Percentiles rank a stretch among this genome's conserved stretches.
Evolutionary conservation across 2,113 vertebrate genomes (phyloP).

Genomic region (Odontesthes bonariensis): DNA sequence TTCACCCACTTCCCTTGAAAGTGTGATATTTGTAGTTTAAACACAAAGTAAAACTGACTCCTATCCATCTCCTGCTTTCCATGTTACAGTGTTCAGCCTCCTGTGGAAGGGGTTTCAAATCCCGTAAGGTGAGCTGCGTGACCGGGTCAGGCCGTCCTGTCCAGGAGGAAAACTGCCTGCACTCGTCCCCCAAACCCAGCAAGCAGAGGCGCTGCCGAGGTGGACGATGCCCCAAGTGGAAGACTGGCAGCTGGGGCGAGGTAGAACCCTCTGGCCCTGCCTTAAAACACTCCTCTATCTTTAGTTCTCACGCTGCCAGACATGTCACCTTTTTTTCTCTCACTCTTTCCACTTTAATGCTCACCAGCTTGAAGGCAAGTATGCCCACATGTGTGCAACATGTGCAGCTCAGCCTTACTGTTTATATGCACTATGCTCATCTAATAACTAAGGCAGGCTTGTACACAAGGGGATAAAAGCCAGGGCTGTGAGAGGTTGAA

Average conservation of each 20-base stretch:
- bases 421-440: slow-evolving; percentile 37
- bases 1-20: neutral
- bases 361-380: slow-evolving; percentile 44
- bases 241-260: slow-evolving; percentile 92
- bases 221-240: slow-evolving; percentile 93
- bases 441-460: slow-evolving; percentile 44
- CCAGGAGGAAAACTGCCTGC: slow-evolving; percentile 89
- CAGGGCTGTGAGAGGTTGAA: slow-evolving; percentile 16
- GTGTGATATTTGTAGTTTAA: neutral
- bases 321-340: slow-evolving; percentile 13
- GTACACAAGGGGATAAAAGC: slow-evolving; percentile 27
- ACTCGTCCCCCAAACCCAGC: slow-evolving; percentile 86
- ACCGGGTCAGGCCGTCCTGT: slow-evolving; percentile 87
- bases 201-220: slow-evolving; percentile 91
- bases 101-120: slow-evolving; percentile 92
- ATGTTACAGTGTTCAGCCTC: slow-evolving; percentile 92
- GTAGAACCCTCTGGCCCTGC: slow-evolving; percentile 77
- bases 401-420: slow-evolving; percentile 33
- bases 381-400: slow-evolving; percentile 50
- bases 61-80: slow-evolving; percentile 16
- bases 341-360: slow-evolving; percentile 32
- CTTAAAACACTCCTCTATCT: slow-evolving; percentile 32
- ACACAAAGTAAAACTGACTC: slow-evolving; percentile 15
- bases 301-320: slow-evolving; percentile 51
- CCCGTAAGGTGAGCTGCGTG: slow-evolving; percentile 91